Conservation (phyloP, 2,113 vertebrate species). For the Laticauda laticaudata region DNA sequence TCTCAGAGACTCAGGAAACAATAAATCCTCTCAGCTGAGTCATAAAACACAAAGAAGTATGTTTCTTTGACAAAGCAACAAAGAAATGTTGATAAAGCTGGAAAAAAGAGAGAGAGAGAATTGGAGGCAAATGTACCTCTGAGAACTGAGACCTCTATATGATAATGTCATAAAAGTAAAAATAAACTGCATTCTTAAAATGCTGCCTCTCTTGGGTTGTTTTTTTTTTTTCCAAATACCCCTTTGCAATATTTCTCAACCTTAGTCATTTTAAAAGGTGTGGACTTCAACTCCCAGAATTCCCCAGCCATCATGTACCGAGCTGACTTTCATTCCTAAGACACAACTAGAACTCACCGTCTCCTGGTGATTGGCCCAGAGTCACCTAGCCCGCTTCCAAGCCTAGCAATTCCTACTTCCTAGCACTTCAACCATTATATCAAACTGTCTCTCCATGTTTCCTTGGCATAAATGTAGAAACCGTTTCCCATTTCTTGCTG, state of each 20-base stretch:
- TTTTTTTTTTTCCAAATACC: background rate
- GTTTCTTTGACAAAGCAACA: background rate
- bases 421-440: background rate
- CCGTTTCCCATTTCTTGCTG: background rate
- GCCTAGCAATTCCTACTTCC: background rate
- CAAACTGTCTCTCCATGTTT: background rate
- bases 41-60: background rate
- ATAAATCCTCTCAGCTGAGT: background rate
- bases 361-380: background rate
- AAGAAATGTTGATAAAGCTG: background rate
- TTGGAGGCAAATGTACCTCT: background rate
- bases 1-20: background rate
- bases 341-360: background rate
- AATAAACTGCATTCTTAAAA: background rate
- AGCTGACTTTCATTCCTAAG: too few relatives aligned
- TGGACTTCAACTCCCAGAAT: too few relatives aligned
- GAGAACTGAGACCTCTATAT: background rate
- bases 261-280: background rate
- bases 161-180: background rate
- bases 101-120: background rate
- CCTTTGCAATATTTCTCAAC: background rate
- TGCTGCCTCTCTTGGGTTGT: background rate
- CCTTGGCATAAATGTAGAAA: background rate
- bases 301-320: too few relatives aligned
- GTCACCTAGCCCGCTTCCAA: background rate